Conservation (phyloP, 1,140 invertebrate genomes). For the Belonocnema kinseyi region DNA sequence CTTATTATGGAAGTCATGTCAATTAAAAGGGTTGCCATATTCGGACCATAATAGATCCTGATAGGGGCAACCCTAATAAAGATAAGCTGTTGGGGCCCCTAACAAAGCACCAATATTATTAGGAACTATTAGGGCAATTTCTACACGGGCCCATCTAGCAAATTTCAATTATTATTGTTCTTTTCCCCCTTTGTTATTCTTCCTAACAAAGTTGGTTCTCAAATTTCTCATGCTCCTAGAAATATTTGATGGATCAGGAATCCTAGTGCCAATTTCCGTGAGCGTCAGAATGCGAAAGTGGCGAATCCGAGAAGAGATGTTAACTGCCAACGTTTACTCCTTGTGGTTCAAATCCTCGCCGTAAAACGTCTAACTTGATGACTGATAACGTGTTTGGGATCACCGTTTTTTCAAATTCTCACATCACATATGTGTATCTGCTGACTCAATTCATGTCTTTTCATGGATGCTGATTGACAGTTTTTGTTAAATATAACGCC, state of each 20-base stretch:
- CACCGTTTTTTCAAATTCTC: background rate
- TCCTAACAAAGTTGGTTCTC: background rate
- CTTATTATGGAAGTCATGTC: too few species aligned
- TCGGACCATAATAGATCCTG: too few species aligned
- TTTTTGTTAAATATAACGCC: background rate
- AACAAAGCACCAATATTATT: too few species aligned
- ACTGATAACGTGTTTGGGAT: background rate
- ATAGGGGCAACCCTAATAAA: too few species aligned
- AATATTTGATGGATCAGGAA: background rate
- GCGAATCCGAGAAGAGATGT: background rate
- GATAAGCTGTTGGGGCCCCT: too few species aligned
- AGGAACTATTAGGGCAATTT: too few species aligned
- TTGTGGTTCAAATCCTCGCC: background rate
- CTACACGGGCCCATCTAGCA: too few species aligned
- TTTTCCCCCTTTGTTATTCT: background rate
- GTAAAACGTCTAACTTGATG: background rate
- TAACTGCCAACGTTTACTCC: conserved; percentile 1
- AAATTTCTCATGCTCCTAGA: background rate
- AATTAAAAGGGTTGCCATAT: too few species aligned
- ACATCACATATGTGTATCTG: background rate
- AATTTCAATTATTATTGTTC: too few species aligned
- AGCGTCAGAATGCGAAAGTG: background rate
- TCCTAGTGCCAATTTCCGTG: background rate
- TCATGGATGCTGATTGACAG: background rate
- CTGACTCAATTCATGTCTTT: background rate